Percentiles rank a stretch among this genome's conserved stretches.
phyloP scores from a whole-genome alignment of 2,113 vertebrate species.

The Mobula hypostoma region DNA sequence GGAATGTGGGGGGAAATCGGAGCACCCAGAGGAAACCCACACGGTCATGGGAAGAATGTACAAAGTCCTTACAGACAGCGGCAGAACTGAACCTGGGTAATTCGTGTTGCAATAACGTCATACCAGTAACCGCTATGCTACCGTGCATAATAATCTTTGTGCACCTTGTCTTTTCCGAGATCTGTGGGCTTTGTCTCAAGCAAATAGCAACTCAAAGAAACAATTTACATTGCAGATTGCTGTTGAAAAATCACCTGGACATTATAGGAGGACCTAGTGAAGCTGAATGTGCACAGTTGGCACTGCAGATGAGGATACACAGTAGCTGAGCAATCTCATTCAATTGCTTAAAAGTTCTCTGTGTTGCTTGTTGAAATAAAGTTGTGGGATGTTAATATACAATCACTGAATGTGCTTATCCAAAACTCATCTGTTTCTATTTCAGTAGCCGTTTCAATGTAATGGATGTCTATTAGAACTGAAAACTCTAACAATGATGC shows the following conservation, averaged over 20 bases:
- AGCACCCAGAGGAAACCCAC: no score
- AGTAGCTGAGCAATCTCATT: neutral
- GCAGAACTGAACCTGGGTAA: no score
- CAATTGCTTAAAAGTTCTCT: neutral
- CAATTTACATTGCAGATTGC: conserved; percentile 16
- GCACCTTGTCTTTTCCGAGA: neutral
- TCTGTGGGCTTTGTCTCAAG: neutral
- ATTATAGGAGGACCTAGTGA: neutral
- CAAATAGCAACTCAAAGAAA: conserved; percentile 9
- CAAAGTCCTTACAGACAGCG: no score
- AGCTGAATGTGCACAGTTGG: neutral
- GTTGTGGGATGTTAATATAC: neutral
- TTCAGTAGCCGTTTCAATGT: neutral
- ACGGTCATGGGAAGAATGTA: no score
- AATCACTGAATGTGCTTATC: neutral
- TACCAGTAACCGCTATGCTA: no score
- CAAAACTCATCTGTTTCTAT: neutral
- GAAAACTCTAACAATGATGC: no score
- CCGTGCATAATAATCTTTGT: neutral
- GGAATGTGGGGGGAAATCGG: no score
- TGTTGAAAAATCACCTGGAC: neutral
- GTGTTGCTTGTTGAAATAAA: neutral
- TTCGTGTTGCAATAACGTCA: no score
- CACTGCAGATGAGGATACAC: neutral
- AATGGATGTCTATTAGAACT: neutral